phyloP scores from a whole-genome alignment of 2,888 invertebrate genomes.

The Nymphalis c-album region DNA sequence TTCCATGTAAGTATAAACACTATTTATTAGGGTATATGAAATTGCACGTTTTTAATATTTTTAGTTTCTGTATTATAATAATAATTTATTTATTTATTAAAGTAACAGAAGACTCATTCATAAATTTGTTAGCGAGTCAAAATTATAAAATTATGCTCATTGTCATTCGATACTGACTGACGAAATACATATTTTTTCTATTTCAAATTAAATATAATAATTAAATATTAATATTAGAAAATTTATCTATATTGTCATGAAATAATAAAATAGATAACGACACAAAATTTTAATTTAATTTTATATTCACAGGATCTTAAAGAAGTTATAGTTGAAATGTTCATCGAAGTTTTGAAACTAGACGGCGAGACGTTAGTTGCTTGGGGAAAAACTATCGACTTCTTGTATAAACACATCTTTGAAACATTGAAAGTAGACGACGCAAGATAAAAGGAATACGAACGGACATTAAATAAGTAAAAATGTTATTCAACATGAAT shows the following conservation, averaged over 20 bases:
- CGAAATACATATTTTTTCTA: background rate
- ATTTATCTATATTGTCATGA: background rate
- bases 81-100: too few species aligned
- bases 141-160: too few species aligned
- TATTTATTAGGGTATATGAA: background rate
- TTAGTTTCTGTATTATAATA: too few species aligned
- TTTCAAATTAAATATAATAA: background rate
- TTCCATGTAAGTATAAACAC: slow-evolving; percentile 58
- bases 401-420: slow-evolving; percentile 58
- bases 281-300: background rate
- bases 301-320: slow-evolving; percentile 56
- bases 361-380: slow-evolving; percentile 47
- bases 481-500: too few species aligned
- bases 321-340: slow-evolving; percentile 51
- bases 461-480: background rate
- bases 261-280: background rate
- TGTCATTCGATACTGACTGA: too few species aligned
- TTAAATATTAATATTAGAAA: background rate
- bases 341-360: slow-evolving; percentile 52
- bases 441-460: slow-evolving; percentile 9
- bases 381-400: slow-evolving; percentile 56
- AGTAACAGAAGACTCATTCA: background rate
- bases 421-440: slow-evolving; percentile 31
- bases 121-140: background rate
- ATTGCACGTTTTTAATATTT: too few species aligned